phyloP scores from a whole-genome alignment of 2,888 invertebrate species.

The Parnassius mnemosyne region DNA sequence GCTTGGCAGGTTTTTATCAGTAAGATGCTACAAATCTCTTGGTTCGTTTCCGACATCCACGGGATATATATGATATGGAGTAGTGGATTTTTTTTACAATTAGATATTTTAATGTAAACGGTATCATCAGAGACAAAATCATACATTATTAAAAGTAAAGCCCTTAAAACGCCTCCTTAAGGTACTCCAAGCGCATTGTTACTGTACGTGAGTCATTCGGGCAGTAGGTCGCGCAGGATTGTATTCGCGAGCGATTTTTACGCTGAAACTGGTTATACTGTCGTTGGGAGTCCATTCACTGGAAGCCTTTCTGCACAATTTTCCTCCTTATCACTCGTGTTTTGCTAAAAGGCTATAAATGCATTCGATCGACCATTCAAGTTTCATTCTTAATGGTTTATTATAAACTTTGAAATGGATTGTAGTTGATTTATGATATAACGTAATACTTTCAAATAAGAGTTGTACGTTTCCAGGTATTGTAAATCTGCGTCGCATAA shows the following conservation, averaged over 20 bases:
- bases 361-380: not conserved
- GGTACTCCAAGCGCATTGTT: slow-evolving; percentile 11
- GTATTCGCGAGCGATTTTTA: slow-evolving; percentile 43
- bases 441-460: slow-evolving; percentile 9
- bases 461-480: slow-evolving; percentile 26
- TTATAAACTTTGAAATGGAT: slow-evolving; percentile 11
- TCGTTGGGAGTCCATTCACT: slow-evolving; percentile 37
- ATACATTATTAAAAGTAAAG: not conserved
- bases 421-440: not conserved
- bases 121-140: slow-evolving; percentile 3
- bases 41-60: no score
- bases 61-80: no score
- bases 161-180: slow-evolving; percentile 11
- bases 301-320: slow-evolving; percentile 34
- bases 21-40: no score
- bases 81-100: not conserved
- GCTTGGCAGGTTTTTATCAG: no score
- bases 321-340: slow-evolving; percentile 34
- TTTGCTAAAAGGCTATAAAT: slow-evolving; percentile 7
- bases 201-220: slow-evolving; percentile 55
- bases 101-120: slow-evolving; percentile 6
- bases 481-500: slow-evolving; percentile 9
- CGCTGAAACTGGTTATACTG: slow-evolving; percentile 44
- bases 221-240: slow-evolving; percentile 52
- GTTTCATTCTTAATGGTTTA: not conserved